Evolutionary conservation across 1,140 invertebrate genomes (phyloP).

Genomic region (Bombus terrestris): DNA sequence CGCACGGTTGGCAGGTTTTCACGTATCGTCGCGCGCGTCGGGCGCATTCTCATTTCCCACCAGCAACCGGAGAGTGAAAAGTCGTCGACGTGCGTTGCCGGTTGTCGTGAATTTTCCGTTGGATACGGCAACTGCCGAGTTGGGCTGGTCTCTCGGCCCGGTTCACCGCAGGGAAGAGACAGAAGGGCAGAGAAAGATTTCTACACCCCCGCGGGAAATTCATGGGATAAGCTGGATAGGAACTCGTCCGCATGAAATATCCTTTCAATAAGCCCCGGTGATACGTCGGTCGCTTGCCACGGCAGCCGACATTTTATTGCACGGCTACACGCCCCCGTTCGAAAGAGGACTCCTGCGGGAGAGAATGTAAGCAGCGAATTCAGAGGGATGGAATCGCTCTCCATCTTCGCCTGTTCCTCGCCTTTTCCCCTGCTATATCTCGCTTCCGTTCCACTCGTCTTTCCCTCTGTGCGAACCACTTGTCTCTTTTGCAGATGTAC

Average conservation of each 20-base stretch:
- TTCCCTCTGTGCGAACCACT: conserved; percentile 3
- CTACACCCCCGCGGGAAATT: conserved; percentile 73
- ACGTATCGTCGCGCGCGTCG: conserved; percentile 18
- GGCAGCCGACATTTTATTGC: conserved; percentile 76
- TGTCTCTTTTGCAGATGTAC: conserved; percentile 15
- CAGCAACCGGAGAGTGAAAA: conserved; percentile 37
- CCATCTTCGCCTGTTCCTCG: neutral
- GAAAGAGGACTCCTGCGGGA: conserved; percentile 50
- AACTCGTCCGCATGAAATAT: conserved; percentile 77
- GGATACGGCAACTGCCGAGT: neutral
- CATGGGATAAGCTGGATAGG: conserved; percentile 74
- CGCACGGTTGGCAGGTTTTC: conserved; percentile 26
- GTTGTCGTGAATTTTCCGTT: conserved; percentile 42
- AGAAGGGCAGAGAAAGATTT: conserved; percentile 64
- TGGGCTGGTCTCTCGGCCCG: neutral
- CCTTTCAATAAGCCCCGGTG: conserved; percentile 78
- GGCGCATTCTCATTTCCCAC: conserved; percentile 32
- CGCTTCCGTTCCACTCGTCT: too few species aligned
- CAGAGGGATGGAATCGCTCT: neutral
- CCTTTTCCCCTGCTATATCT: conserved; percentile 43
- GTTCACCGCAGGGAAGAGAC: conserved; percentile 15
- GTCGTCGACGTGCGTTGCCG: conserved; percentile 31
- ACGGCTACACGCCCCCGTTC: conserved; percentile 58
- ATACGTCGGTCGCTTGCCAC: conserved; percentile 76
- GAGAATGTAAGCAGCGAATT: conserved; percentile 67